These are phyloP conservation scores for Lepas anatifera DNA, from an alignment of 2,888 invertebrate genomes.

Conservation along the genomic window DNA sequence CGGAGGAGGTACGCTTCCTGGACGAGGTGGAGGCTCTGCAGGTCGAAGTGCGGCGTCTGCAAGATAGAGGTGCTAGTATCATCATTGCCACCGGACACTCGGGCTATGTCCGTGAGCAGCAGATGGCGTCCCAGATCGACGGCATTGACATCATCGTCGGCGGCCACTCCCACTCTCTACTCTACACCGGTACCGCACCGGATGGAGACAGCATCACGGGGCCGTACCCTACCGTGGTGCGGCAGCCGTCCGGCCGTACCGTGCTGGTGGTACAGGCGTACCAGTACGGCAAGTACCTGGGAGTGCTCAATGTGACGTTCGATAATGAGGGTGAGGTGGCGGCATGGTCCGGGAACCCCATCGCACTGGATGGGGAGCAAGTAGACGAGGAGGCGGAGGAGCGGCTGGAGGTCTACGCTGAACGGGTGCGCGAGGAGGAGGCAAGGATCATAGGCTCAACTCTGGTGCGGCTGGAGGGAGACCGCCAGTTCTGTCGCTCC, in stretches of 20 bases:
- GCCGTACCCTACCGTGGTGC: slow-evolving; percentile 57
- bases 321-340: slow-evolving; percentile 51
- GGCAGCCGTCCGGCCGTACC: slow-evolving; percentile 44
- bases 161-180: too few species aligned
- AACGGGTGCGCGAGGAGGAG: background rate
- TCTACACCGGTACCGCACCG: slow-evolving; percentile 22
- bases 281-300: slow-evolving; percentile 50
- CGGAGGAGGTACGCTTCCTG: background rate
- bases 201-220: slow-evolving; percentile 41
- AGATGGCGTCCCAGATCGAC: too few species aligned
- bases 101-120: too few species aligned
- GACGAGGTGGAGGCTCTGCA: too few species aligned
- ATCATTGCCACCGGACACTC: too few species aligned
- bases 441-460: background rate
- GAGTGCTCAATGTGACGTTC: slow-evolving; percentile 57
- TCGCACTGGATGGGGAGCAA: slow-evolving; percentile 43
- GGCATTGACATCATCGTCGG: too few species aligned
- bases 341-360: slow-evolving; percentile 57
- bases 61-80: too few species aligned
- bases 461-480: background rate
- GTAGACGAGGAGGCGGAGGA: too few species aligned
- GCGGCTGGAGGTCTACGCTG: too few species aligned
- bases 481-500: background rate
- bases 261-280: slow-evolving; percentile 39
- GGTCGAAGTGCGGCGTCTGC: too few species aligned